phyloP scores from a whole-genome alignment of 2,113 vertebrate species.

The Lasiurus cinereus region DNA sequence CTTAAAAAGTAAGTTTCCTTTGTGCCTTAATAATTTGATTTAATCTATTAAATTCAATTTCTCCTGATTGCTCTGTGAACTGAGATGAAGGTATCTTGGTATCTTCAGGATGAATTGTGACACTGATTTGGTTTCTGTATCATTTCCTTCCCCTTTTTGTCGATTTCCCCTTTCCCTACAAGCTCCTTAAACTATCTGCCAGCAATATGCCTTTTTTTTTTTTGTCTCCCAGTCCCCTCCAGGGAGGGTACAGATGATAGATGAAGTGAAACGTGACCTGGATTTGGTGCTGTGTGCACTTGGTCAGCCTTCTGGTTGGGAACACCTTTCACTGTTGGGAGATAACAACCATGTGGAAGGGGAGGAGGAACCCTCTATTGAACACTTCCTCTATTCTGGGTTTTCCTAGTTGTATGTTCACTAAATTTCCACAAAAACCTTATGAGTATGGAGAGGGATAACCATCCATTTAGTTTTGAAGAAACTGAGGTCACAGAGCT shows the following conservation, averaged over 20 bases:
- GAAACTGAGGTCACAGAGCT: neutral
- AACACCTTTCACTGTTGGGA: neutral
- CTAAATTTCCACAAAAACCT: neutral
- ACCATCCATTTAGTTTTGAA: neutral
- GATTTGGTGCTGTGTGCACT: too few relatives aligned
- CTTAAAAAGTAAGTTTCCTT: neutral
- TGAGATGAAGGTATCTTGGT: neutral
- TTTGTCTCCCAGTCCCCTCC: neutral
- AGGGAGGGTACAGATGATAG: too few relatives aligned
- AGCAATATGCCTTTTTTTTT: neutral
- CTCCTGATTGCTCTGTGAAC: neutral
- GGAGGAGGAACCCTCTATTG: neutral
- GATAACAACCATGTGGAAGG: neutral
- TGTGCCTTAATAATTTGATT: slow-evolving; percentile 32
- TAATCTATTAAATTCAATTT: neutral
- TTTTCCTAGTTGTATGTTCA: neutral
- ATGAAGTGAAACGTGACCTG: neutral
- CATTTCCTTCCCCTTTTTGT: neutral
- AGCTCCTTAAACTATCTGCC: neutral
- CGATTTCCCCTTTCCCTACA: neutral
- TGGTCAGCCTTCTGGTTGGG: neutral
- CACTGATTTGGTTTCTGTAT: neutral
- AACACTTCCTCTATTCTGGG: neutral
- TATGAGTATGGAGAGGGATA: neutral
- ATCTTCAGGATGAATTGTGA: neutral